A percentile compares a stretch with the other conserved stretches of the same genome.
phyloP scores from a whole-genome alignment of 1,140 invertebrate species.

The Drosophila sturtevanti region DNA sequence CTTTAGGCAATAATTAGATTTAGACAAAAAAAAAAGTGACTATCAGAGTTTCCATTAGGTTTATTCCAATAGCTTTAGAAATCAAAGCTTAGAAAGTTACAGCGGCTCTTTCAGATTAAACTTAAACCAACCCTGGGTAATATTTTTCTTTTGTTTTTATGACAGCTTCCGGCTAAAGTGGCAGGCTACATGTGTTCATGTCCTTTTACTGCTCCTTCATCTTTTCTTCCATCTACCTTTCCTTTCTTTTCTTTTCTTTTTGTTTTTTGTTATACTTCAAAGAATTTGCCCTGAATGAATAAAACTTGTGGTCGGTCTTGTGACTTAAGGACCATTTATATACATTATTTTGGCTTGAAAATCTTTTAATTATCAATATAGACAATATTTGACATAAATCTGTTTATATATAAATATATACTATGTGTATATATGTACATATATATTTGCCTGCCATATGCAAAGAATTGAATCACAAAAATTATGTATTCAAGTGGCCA shows the following conservation, averaged over 20 bases:
- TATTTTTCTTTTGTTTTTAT: constrained; percentile 57
- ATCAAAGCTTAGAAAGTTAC: not conserved
- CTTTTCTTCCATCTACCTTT: constrained; percentile 4
- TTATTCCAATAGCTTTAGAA: not conserved
- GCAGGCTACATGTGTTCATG: constrained; percentile 64
- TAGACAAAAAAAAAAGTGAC: too few species aligned
- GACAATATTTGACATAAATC: not conserved
- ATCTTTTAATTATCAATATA: constrained; percentile 3
- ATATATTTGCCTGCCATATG: not conserved
- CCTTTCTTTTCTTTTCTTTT: constrained; percentile 1
- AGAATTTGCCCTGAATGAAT: constrained; percentile 15
- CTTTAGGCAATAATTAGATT: too few species aligned
- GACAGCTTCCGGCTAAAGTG: constrained; percentile 68
- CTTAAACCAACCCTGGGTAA: not conserved
- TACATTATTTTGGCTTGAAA: not conserved
- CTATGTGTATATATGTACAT: not conserved
- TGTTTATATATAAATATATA: not conserved
- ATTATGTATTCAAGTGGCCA: not conserved
- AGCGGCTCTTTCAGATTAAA: not conserved
- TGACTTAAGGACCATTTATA: not conserved
- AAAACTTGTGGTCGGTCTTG: constrained; percentile 8
- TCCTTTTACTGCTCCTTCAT: constrained; percentile 26
- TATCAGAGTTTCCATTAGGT: not conserved
- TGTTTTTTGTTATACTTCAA: not conserved
- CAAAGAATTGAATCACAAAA: not conserved